These are phyloP conservation scores for Acleris cristana DNA, from an alignment of 2,888 invertebrate species.

Conservation along the genomic window DNA sequence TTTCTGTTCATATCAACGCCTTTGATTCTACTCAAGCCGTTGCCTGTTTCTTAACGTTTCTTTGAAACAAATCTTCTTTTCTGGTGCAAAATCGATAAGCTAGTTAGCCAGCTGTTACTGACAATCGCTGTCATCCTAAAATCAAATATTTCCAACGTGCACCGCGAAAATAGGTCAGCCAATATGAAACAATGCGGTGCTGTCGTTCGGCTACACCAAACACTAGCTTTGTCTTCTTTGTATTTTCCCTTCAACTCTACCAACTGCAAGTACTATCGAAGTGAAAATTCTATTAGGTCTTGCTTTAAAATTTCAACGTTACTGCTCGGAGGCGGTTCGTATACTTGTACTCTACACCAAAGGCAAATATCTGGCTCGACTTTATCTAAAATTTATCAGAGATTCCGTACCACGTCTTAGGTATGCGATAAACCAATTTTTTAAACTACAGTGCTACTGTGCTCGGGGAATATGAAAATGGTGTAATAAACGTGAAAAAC, in stretches of 20 bases:
- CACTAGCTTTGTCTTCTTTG: slow-evolving; percentile 12
- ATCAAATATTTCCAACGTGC: slow-evolving; percentile 21
- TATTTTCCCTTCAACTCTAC: slow-evolving; percentile 8
- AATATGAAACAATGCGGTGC: slow-evolving; percentile 27
- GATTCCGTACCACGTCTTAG: slow-evolving; percentile 60
- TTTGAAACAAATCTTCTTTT: no score
- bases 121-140: slow-evolving; percentile 7
- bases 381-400: slow-evolving; percentile 75
- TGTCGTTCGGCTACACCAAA: slow-evolving; percentile 17
- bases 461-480: slow-evolving; percentile 24
- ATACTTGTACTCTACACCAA: slow-evolving; percentile 44
- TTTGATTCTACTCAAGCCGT: no score
- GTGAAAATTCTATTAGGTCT: slow-evolving; percentile 67
- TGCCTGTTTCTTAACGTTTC: no score
- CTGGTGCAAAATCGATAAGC: no score
- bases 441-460: slow-evolving; percentile 46
- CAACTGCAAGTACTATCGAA: slow-evolving; percentile 50
- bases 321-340: slow-evolving; percentile 48
- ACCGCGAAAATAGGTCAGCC: slow-evolving; percentile 30
- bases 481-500: slow-evolving; percentile 19
- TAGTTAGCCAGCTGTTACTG: background rate
- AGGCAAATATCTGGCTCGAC: slow-evolving; percentile 63
- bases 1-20: no score
- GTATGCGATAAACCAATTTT: slow-evolving; percentile 57
- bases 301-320: slow-evolving; percentile 56